Conservation (phyloP, 2,113 vertebrate species). For the Urocolius indicus region DNA sequence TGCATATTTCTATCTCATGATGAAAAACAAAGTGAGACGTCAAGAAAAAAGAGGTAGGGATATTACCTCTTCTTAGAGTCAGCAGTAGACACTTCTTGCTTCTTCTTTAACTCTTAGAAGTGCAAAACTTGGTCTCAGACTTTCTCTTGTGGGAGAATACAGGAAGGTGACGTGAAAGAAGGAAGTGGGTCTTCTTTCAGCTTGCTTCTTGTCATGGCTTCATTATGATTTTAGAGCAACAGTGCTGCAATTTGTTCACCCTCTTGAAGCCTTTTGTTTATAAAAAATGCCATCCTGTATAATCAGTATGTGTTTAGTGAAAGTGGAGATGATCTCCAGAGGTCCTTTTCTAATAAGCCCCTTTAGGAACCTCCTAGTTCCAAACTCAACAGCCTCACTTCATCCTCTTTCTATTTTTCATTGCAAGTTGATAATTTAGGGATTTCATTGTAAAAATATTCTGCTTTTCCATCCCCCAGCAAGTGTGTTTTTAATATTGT, state of each 20-base stretch:
- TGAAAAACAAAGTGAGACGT: neutral
- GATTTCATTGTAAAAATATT: neutral
- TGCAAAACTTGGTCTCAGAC: neutral
- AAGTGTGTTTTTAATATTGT: neutral
- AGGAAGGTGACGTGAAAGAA: neutral
- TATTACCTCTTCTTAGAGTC: neutral
- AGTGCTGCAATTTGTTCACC: conserved; percentile 29
- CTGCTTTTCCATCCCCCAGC: neutral
- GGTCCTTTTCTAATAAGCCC: neutral
- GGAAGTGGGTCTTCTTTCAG: neutral
- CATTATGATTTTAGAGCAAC: conserved; percentile 28
- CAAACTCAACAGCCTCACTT: neutral
- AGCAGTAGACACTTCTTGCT: neutral
- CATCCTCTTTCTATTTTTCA: neutral
- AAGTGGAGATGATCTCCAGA: neutral
- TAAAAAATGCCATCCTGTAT: conserved; percentile 56
- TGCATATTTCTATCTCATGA: neutral
- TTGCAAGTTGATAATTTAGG: neutral
- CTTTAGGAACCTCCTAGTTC: neutral
- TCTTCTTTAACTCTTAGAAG: neutral
- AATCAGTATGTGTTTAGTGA: conserved; percentile 64
- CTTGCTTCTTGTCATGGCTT: neutral
- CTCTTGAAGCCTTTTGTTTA: conserved; percentile 56
- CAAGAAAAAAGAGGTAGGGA: neutral
- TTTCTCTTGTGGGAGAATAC: neutral